Base-by-base conservation (phyloP, 1,140 invertebrate species). In the Bradynema listronoti region DNA sequence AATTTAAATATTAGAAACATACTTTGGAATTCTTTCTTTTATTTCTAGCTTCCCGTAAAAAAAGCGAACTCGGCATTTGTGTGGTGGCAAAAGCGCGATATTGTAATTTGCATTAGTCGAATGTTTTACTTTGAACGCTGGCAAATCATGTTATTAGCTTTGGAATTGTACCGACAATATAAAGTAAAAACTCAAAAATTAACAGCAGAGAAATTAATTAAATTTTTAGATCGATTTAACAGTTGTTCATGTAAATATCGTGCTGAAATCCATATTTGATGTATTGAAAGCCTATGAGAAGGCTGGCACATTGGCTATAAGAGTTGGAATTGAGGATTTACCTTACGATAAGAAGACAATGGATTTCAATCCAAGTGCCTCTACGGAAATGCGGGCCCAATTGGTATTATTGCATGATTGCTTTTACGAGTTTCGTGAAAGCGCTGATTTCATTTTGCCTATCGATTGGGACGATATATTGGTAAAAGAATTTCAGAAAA, bases 351-450 rank as follows among this genome's bases (percentile, higher is more conserved):
- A 41, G 16, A 16, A 55, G 16, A 63, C n/a, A n/a, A n/a, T 63
- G 62, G 11, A 27, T 24, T 65, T 43, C 27, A 50, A 63, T 46
- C 61, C 61, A 5, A 62, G 65, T 33, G 34, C 61, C 9, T 27
- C 62, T n/a, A 14, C 52, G 4, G 58, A 61, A 30, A 63, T 49
- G 19, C 32, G 30, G 2, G 56, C 49, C 58, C 56, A 58, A 32
- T 36, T 58, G 56, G 27, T 57, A 22, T 39, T 58, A 41, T 46
- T 54, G 9, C 56, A 64, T 24, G 47, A 63, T 7, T 67, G 65
- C 39, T 42, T 67, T 27, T 67, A 68, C 39, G 68, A 71, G 30
- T 67, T 67, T 33, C 61, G 54, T 32, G 66, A 71, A 25, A 65
- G 58, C 24, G 68, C 65, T 5, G 52, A 56, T 32, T 67, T 67